Conservation (phyloP, 35 echinoderm and acorn worm genomes). For the Ptychodera flava region DNA sequence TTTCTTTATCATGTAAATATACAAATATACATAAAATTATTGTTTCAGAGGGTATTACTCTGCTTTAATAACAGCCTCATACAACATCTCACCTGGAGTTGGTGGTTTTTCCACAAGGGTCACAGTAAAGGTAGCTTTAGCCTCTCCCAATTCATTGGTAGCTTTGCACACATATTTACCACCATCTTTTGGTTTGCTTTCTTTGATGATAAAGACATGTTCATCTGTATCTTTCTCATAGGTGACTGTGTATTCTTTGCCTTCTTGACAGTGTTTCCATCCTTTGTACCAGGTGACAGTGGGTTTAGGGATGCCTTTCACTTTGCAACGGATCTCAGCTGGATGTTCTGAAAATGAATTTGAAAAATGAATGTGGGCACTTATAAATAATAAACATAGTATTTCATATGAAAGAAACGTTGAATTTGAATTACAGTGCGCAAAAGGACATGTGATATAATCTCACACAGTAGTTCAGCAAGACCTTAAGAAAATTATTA, state of each 20-base stretch:
- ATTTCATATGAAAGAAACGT: too few species aligned
- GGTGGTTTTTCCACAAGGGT: constrained; percentile 9
- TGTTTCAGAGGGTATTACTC: too few species aligned
- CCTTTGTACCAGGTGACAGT: constrained; percentile 69
- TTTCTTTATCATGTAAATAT: too few species aligned
- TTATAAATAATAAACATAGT: too few species aligned
- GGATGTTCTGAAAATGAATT: not conserved
- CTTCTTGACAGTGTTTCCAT: constrained; percentile 62
- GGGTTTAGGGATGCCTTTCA: constrained; percentile 66
- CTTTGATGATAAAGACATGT: constrained; percentile 47
- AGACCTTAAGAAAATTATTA: too few species aligned
- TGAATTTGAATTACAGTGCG: too few species aligned
- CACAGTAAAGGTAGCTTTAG: constrained; percentile 33
- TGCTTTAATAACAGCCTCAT: too few species aligned
- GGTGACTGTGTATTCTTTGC: constrained; percentile 48
- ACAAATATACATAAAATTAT: too few species aligned
- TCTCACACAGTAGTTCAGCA: too few species aligned
- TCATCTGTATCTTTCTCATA: constrained; percentile 38
- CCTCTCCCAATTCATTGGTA: constrained; percentile 47
- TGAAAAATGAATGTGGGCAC: too few species aligned
- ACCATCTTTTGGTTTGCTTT: constrained; percentile 50
- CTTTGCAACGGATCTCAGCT: constrained; percentile 50
- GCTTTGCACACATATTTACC: constrained; percentile 72
- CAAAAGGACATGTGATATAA: too few species aligned
- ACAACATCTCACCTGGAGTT: not conserved